These are phyloP conservation scores for Lepidonotus clava DNA, from an alignment of 2,888 invertebrate genomes.

Conservation along the genomic window DNA sequence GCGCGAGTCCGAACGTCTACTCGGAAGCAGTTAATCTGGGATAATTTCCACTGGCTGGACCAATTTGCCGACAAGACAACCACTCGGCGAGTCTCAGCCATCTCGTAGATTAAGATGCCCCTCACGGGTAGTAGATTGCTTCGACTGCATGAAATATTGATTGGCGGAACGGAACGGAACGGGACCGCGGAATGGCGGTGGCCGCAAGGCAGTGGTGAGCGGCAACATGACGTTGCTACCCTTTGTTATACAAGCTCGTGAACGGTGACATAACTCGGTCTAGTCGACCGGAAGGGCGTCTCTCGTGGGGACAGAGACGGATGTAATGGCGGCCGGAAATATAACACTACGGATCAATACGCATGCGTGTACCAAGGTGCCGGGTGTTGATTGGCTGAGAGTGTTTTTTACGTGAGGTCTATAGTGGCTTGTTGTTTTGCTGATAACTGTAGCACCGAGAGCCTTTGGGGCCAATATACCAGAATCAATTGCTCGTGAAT, in stretches of 20 bases:
- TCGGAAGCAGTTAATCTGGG: conserved; percentile 1
- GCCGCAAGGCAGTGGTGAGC: background rate
- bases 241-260: conserved; percentile 35
- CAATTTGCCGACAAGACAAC: background rate
- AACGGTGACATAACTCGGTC: conserved; percentile 41
- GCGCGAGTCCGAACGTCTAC: too few species aligned
- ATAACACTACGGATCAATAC: conserved; percentile 36
- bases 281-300: conserved; percentile 46
- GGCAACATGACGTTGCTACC: background rate
- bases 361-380: conserved; percentile 17
- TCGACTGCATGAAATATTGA: conserved; percentile 43
- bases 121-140: background rate
- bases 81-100: background rate
- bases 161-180: conserved; percentile 5
- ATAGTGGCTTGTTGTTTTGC: too few species aligned
- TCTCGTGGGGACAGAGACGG: conserved; percentile 1
- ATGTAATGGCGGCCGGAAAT: conserved; percentile 31
- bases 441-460: too few species aligned
- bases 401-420: too few species aligned
- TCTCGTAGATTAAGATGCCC: conserved; percentile 2
- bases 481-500: too few species aligned
- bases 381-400: conserved; percentile 1
- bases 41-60: background rate
- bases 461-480: too few species aligned
- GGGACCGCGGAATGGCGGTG: background rate